Evolutionary conservation across 2,888 invertebrate species (phyloP), one percentile per base, ranked within the genome.

Genomic region (Halictus ligatus): DNA sequence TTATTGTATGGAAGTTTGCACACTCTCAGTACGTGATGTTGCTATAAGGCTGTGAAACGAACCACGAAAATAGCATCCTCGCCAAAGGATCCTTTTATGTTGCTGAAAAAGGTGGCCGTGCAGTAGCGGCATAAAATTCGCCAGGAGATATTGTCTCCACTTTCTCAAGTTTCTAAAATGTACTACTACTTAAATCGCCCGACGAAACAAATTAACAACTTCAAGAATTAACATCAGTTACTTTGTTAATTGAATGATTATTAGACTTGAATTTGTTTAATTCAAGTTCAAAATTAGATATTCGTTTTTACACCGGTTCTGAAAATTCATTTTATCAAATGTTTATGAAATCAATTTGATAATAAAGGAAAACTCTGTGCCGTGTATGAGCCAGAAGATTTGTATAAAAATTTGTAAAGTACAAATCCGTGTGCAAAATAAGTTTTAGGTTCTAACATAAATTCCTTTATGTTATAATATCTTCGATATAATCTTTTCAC

Each of bases 1-100:
- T 40, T 84, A 69, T 69, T 69, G 40, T 69, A 40, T 40, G 69
- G 69, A 40, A 69, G 69, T 69, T 69, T 69, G 69, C 69, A 69
- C 69, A 69, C 69, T 69, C 69, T 69, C 21, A 5, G 69, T 69
- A 69, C 69, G 69, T 69, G 69, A 69, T 69, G 69, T 69, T 69
- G 40, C 69, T 69, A 69, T 40, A 69, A 40, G 69, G 21, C 40
- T 69, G 48, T 48, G 50, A 73, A 46, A 73, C 46, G 73, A 48
- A 73, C 46, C 46, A 46, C 48, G 46, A 73, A 50, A 73, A 73
- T 46, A 18, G 46, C 50, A 75, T 75, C 75, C 35, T 58, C 54
- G 21, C 18, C 58, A 40, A 40, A 40, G 69, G 40, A 40, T 69
- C 69, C 69, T 69, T 40, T 69, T 40, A 69, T 8, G 40, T 69